Evolutionary conservation across 1,140 invertebrate species (phyloP).

Genomic region (Rhopalosiphum maidis): DNA sequence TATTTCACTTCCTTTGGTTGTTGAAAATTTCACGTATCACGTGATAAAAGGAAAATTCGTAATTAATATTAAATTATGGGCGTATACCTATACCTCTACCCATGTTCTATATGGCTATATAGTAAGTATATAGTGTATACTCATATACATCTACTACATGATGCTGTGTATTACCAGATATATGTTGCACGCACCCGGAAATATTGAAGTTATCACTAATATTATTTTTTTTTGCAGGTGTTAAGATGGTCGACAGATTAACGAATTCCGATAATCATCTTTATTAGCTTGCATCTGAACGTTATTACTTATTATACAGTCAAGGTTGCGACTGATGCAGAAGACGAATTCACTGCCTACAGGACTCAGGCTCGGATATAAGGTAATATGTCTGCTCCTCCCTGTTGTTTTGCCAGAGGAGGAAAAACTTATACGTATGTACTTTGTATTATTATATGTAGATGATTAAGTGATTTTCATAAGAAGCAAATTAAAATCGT

Average conservation of each 20-base stretch:
- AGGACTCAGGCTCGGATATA: not conserved
- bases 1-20: not conserved
- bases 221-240: slow-evolving; percentile 4
- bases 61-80: slow-evolving; percentile 7
- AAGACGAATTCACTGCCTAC: not conserved
- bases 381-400: not conserved
- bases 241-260: slow-evolving; percentile 7
- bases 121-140: not conserved
- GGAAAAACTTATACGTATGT: not conserved
- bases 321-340: slow-evolving; percentile 22
- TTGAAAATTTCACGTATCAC: not conserved
- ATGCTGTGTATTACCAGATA: not conserved
- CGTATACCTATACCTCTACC: not conserved
- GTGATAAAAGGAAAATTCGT: not conserved
- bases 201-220: not conserved
- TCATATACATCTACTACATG: not conserved
- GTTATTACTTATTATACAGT: not conserved
- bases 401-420: not conserved
- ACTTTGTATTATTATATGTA: not conserved
- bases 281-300: not conserved
- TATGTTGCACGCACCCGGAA: not conserved
- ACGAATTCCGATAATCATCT: slow-evolving; percentile 28
- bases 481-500: slow-evolving; percentile 13
- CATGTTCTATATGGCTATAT: too few relatives aligned
- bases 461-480: slow-evolving; percentile 35